phyloP scores from a whole-genome alignment of 2,797 vertebrate species.

The Tragopan temminckii region DNA sequence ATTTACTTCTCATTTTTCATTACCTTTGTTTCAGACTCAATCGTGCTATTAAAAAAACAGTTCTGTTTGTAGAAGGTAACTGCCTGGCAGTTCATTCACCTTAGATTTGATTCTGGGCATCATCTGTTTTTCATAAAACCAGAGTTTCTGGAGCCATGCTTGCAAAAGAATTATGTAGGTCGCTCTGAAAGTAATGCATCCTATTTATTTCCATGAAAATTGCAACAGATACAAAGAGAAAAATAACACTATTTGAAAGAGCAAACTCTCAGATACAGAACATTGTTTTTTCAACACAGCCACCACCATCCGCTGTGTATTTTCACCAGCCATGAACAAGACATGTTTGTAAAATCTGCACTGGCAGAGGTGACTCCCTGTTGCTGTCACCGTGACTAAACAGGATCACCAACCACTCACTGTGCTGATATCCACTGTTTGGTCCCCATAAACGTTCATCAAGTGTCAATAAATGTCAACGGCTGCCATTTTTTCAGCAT shows the following conservation, averaged over 20 bases:
- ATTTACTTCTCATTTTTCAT: background rate
- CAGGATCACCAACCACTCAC: background rate
- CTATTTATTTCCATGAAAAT: background rate
- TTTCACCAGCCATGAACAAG: no score
- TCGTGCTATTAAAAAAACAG: background rate
- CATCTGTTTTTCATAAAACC: fast-evolving
- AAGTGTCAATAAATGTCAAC: background rate
- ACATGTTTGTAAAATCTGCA: no score
- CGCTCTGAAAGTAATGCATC: background rate
- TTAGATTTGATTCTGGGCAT: background rate
- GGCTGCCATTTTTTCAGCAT: background rate
- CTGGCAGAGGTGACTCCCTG: no score
- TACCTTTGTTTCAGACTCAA: background rate
- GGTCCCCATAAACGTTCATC: background rate
- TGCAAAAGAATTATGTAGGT: background rate
- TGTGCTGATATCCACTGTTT: background rate
- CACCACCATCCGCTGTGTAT: background rate
- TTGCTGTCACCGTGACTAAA: background rate
- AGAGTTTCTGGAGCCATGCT: background rate
- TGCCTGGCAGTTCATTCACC: background rate
- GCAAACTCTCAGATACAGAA: background rate
- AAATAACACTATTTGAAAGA: background rate
- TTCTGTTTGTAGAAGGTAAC: background rate
- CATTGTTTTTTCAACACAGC: background rate
- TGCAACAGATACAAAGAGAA: background rate